Conservation (phyloP, 2,888 invertebrate species). For the Acleris literana region DNA sequence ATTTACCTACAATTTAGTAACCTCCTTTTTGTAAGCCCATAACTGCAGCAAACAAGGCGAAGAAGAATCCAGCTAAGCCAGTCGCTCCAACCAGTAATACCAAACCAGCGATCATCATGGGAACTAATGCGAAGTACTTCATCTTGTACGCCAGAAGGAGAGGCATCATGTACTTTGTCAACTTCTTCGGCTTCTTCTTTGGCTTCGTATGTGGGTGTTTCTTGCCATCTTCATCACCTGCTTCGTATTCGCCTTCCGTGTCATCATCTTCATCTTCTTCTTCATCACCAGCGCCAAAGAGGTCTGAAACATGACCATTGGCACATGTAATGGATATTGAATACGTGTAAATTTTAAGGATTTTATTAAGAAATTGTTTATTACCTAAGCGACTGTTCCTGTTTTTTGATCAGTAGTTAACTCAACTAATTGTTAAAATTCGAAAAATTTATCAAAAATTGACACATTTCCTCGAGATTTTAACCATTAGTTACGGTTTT, state of each 20-base stretch:
- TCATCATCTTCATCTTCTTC: slow-evolving; percentile 58
- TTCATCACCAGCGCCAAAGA: slow-evolving; percentile 67
- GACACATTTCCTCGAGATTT: too few relatives aligned
- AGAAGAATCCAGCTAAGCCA: slow-evolving; percentile 93
- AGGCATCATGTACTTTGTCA: slow-evolving; percentile 88
- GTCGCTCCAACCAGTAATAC: slow-evolving; percentile 90
- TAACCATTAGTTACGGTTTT: too few relatives aligned
- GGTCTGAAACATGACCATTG: slow-evolving; percentile 54
- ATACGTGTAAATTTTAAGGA: too few relatives aligned
- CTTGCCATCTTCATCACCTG: slow-evolving; percentile 53
- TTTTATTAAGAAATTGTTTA: too few relatives aligned
- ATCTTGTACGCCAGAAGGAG: slow-evolving; percentile 91
- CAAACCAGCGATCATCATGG: slow-evolving; percentile 88
- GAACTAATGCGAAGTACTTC: slow-evolving; percentile 91
- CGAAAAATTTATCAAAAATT: too few relatives aligned
- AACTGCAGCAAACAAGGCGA: slow-evolving; percentile 92
- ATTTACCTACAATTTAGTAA: slow-evolving; percentile 55
- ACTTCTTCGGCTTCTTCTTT: slow-evolving; percentile 69
- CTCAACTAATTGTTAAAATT: too few relatives aligned
- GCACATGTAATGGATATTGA: too few relatives aligned
- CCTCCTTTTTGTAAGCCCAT: slow-evolving; percentile 87
- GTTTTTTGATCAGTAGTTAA: too few relatives aligned
- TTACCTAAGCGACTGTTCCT: too few relatives aligned
- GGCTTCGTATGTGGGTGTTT: slow-evolving; percentile 44
- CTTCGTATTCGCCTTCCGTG: slow-evolving; percentile 59